Base-by-base conservation (phyloP, 2,888 invertebrate species). In the Eledona agricola region DNA sequence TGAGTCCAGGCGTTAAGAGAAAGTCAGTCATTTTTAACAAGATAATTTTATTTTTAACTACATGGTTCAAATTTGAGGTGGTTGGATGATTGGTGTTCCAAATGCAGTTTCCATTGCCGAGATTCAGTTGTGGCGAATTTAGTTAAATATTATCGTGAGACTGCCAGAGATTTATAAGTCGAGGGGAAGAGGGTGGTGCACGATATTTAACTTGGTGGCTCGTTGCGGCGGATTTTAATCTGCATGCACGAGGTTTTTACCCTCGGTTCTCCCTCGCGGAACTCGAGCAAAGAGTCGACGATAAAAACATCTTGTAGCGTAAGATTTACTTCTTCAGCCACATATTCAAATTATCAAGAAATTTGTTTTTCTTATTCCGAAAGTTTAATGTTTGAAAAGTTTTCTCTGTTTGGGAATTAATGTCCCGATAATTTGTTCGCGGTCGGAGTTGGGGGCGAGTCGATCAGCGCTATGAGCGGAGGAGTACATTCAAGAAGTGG, bases 341-440 rank as follows among this genome's bases (percentile, higher is more conserved):
- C 77, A 77, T 77, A 77, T 77, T 77, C 77, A 78, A 78, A 78
- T 77, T 77, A 78, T 78, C 77, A 77, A 73, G 74, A 70, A 77
- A 77, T 78, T 77, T 77, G 77, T 77, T 78, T 77, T 76, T 74
- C 76, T 75, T 74, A 72, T 73, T 73, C 70, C 64, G 65, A 63
- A 71, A 71, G 67, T 72, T 71, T 70, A 71, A 71, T 70, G 70
- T 71, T 71, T 61, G 58, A 51, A 60, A 61, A 64, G 62, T 64
- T 63, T 62, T 60, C 58, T 59, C 54, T 64, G 57, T 60, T 52
- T 49, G 26, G 51, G 55, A 59, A 59, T 63, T 64, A 66, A 62
- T 63, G 61, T 16, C 28, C 50, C 11, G 57, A 57, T 57, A 51
- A 51, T 51, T 51, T 51, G 43, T 35, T 23, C 10, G 15, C 28